A percentile compares a stretch with the other conserved stretches of the same genome.
Conservation (phyloP, 2,888 invertebrate species). For the Synergus itoensis region DNA sequence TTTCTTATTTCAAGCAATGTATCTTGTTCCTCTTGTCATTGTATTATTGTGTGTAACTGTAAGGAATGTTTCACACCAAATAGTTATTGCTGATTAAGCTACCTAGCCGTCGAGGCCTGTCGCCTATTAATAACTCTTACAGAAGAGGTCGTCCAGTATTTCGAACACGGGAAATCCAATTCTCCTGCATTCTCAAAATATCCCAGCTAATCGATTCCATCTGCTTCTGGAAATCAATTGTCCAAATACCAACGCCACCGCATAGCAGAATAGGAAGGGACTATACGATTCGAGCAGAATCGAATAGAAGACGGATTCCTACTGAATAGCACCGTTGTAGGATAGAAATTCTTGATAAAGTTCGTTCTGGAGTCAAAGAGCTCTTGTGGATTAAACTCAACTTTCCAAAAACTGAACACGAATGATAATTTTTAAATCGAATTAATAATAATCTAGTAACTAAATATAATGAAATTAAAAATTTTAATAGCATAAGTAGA, state of each 20-base stretch:
- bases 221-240: constrained; percentile 8
- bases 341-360: not conserved
- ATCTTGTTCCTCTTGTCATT: not conserved
- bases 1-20: too few relatives aligned
- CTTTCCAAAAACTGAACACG: not conserved
- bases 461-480: not conserved
- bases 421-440: too few relatives aligned
- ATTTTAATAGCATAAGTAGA: too few relatives aligned
- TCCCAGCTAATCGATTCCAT: not conserved
- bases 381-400: not conserved
- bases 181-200: constrained; percentile 39
- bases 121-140: constrained; percentile 10
- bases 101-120: not conserved
- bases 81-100: not conserved
- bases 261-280: constrained; percentile 18
- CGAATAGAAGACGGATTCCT: constrained; percentile 22
- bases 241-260: constrained; percentile 28
- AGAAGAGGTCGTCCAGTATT: constrained; percentile 15
- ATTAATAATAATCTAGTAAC: not conserved
- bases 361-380: not conserved
- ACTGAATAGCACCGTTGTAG: not conserved
- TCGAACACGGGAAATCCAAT: constrained; percentile 1
- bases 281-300: constrained; percentile 18
- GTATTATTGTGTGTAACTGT: not conserved
- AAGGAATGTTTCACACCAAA: not conserved